Evolutionary conservation across 23 tunicate genomes (phyloP).

Genomic region (Ascidia mentula): DNA sequence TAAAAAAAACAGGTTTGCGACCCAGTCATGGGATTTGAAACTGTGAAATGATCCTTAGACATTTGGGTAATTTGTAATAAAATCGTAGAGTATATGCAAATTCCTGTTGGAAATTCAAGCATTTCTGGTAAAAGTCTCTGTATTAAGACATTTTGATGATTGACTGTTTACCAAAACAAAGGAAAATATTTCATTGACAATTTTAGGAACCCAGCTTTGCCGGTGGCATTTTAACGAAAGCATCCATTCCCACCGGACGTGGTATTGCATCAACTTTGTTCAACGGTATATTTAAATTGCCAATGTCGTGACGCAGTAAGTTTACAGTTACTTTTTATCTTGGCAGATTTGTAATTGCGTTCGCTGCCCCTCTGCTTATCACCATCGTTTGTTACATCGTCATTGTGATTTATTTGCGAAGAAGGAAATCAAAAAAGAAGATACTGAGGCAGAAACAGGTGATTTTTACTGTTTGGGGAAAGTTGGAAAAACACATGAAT

Average conservation of each 20-base stretch:
- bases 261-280: neutral
- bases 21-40: no score
- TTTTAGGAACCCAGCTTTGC: neutral
- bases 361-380: neutral
- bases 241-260: neutral
- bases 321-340: neutral
- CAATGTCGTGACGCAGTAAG: neutral
- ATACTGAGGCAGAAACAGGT: neutral
- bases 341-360: neutral
- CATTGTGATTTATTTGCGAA: neutral
- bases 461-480: no score
- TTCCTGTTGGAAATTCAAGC: neutral
- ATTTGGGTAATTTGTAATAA: no score
- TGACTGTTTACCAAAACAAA: no score
- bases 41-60: no score
- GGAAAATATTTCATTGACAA: no score
- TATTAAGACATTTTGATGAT: no score
- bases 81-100: no score
- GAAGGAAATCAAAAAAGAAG: neutral
- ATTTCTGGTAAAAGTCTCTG: no score
- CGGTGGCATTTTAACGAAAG: neutral
- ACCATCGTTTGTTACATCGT: neutral
- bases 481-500: neutral
- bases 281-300: neutral
- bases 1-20: no score